Percentiles rank a stretch among this genome's conserved stretches.
Evolutionary conservation across 92 coral and sea anemone genomes (phyloP).

Genomic region (Epizoanthus ramosus): DNA sequence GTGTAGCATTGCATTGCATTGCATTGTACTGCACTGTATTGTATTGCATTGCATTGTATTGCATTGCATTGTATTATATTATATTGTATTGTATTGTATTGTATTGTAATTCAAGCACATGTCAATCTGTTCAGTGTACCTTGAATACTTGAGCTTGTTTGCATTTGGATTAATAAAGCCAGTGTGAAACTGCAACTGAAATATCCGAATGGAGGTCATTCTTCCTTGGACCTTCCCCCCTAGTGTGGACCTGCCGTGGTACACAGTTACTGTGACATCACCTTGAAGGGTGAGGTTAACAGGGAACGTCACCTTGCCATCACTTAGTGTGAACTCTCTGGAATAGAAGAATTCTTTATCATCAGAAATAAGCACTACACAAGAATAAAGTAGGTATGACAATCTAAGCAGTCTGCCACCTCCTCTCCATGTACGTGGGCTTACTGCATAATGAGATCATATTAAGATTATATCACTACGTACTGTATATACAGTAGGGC

Average conservation of each 20-base stretch:
- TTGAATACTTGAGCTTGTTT: constrained; percentile 88
- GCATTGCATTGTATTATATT: too few relatives aligned
- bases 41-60: too few relatives aligned
- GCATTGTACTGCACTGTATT: too few relatives aligned
- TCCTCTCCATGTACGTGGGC: too few relatives aligned
- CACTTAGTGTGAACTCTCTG: constrained; percentile 90
- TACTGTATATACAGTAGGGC: too few relatives aligned
- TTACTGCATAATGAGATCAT: too few relatives aligned
- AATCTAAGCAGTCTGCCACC: too few relatives aligned
- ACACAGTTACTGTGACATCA: constrained; percentile 88
- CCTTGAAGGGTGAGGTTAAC: constrained; percentile 93
- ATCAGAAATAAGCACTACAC: too few relatives aligned
- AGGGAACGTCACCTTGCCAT: constrained; percentile 88
- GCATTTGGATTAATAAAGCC: constrained; percentile 93
- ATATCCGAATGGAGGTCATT: constrained; percentile 92
- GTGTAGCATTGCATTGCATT: too few relatives aligned
- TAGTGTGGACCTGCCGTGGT: constrained; percentile 95
- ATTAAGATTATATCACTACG: too few relatives aligned
- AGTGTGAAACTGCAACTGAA: constrained; percentile 94
- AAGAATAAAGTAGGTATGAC: too few relatives aligned
- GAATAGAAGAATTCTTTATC: neutral
- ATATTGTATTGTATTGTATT: too few relatives aligned
- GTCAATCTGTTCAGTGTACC: constrained; percentile 53
- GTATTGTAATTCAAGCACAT: neutral
- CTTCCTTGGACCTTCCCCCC: constrained; percentile 99